A percentile compares a stretch with the other conserved stretches of the same genome.
These are phyloP conservation scores for Danionella dracula DNA, from an alignment of 2,797 vertebrate species.

Conservation along the genomic window DNA sequence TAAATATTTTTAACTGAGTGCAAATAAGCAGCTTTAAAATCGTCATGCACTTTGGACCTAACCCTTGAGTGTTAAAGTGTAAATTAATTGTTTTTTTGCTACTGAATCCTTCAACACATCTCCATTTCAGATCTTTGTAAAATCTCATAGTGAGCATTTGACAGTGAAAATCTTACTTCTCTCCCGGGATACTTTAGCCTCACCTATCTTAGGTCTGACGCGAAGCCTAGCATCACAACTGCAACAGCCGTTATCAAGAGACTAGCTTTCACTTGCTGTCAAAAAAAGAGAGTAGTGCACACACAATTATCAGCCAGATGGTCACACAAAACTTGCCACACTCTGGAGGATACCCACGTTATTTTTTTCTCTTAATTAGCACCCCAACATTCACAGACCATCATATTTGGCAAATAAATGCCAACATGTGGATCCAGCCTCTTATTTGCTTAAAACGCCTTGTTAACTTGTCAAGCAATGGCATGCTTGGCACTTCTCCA, in stretches of 20 bases:
- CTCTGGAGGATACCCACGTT: slow-evolving; percentile 35
- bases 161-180: slow-evolving; percentile 7
- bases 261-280: slow-evolving; percentile 45
- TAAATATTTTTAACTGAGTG: too few species aligned
- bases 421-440: slow-evolving; percentile 28
- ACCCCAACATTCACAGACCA: slow-evolving; percentile 27
- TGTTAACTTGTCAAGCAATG: slow-evolving; percentile 64
- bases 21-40: too few species aligned
- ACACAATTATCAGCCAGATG: slow-evolving; percentile 45
- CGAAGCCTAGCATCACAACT: slow-evolving; percentile 19
- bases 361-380: slow-evolving; percentile 43
- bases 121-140: slow-evolving; percentile 17
- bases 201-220: slow-evolving; percentile 19
- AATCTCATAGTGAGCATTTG: slow-evolving; percentile 3
- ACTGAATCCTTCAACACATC: too few species aligned
- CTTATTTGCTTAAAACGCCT: slow-evolving; percentile 40
- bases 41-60: too few species aligned
- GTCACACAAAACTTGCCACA: slow-evolving; percentile 34
- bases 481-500: slow-evolving; percentile 55
- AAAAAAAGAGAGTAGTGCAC: slow-evolving; percentile 5
- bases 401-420: slow-evolving; percentile 34
- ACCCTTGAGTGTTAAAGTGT: too few species aligned
- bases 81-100: too few species aligned
- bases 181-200: slow-evolving; percentile 40
- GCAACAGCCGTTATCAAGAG: slow-evolving; percentile 28